A percentile compares a stretch with the other conserved stretches of the same genome.
phyloP scores from a whole-genome alignment of 2,888 invertebrate species.

The Rambutsinella grinnellia region DNA sequence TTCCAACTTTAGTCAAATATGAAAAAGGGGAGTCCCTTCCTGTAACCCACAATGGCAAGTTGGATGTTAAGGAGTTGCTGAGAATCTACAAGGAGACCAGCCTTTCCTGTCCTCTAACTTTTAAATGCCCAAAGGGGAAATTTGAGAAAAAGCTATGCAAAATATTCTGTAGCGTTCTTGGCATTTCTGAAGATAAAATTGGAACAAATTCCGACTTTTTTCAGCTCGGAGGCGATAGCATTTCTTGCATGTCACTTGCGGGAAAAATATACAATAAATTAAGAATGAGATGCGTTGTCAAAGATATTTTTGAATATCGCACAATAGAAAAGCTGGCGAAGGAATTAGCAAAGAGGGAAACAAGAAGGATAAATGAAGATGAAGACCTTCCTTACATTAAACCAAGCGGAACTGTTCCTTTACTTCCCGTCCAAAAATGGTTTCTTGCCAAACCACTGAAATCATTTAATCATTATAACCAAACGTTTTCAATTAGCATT shows the following conservation, averaged over 20 bases:
- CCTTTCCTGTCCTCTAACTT: too few relatives aligned
- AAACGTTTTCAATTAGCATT: conserved; percentile 2
- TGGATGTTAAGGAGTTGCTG: too few relatives aligned
- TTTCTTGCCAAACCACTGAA: background rate
- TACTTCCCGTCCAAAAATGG: conserved; percentile 26
- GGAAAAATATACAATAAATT: conserved; percentile 1
- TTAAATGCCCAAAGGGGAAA: too few relatives aligned
- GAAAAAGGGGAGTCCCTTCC: too few relatives aligned
- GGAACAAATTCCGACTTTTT: conserved; percentile 23
- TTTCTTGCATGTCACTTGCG: background rate
- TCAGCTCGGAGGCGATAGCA: conserved; percentile 33
- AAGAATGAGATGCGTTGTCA: background rate
- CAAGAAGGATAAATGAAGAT: too few relatives aligned
- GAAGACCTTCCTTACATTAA: too few relatives aligned
- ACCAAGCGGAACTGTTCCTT: background rate
- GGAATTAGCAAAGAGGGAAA: background rate
- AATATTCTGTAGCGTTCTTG: conserved; percentile 18
- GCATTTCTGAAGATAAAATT: background rate
- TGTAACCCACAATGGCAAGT: too few relatives aligned
- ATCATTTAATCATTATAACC: conserved; percentile 9
- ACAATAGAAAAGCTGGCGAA: conserved; percentile 1
- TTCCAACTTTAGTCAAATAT: too few relatives aligned
- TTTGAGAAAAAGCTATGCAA: conserved; percentile 1
- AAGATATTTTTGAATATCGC: conserved; percentile 14
- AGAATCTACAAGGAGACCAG: too few relatives aligned